Evolutionary conservation across 1,140 invertebrate species (phyloP), one percentile per base, ranked within the genome.

Genomic region (Zaprionus nigranus): DNA sequence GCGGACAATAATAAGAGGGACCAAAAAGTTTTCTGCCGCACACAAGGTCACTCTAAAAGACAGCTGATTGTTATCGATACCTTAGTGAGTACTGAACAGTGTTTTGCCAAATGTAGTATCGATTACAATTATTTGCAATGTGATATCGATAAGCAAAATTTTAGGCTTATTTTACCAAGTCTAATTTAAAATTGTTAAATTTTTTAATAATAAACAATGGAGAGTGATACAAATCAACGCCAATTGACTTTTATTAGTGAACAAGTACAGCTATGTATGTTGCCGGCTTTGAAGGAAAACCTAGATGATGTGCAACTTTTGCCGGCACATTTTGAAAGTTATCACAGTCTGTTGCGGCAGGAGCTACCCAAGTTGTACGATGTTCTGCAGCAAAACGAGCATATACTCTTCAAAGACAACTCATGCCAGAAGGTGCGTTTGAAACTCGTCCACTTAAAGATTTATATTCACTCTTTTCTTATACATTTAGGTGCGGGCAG

Each of bases 291-390:
- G 3, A 75, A 70, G 43, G 40, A 76, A 17, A 67, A 90, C 63
- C 58, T 90, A 22, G 85, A 90, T 57, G 67, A 38, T 30, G 28
- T 75, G 2, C 82, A 66, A 6, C 22, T 90, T 22, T 15, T 53
- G 24, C 43, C 54, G 2, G 60, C 43, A 13, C 81, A 85, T 4
- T 90, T 90, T 22, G 43, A 64, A 22, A 58, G 15, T 11, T 79
- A 86, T 58, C 82, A 86, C 26, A 40, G 22, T 1, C n/a, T 85
- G 40, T 66, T 90, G 2, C 24, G 7, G 5, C 26, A 70, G 20
- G 82, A 82, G 11, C 43, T 90, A 38, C 85, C 85, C 7, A 75
- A 77, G 7, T 59, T 90, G 2, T 90, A 77, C 17, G 79, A 90
- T 61, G 30, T 90, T 6, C 26, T 90, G 2, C 82, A 90, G 22